These are phyloP conservation scores for Agrochola litura DNA, from an alignment of 2,888 invertebrate species.

Conservation along the genomic window DNA sequence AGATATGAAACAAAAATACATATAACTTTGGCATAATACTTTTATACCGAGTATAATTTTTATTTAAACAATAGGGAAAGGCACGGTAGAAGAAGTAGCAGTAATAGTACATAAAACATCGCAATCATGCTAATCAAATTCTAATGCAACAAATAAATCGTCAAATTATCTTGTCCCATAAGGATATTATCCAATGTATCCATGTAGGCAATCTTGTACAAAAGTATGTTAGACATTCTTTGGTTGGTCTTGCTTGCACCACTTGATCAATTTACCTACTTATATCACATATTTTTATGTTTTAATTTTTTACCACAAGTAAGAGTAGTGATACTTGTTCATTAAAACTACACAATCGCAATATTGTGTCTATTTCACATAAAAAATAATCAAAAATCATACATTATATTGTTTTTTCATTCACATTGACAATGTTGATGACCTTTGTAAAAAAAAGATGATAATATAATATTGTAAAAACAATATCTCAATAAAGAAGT, in stretches of 20 bases:
- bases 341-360: conserved; percentile 26
- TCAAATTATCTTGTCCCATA: conserved; percentile 11
- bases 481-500: conserved; percentile 23
- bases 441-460: conserved; percentile 14
- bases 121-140: conserved; percentile 28
- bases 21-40: conserved; percentile 43
- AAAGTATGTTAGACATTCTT: conserved; percentile 52
- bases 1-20: conserved; percentile 40
- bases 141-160: conserved; percentile 19
- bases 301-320: background rate
- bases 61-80: conserved; percentile 42
- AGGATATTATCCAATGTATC: conserved; percentile 7
- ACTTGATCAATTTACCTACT: conserved; percentile 30
- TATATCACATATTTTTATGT: conserved; percentile 31
- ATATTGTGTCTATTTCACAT: conserved; percentile 2
- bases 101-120: conserved; percentile 32
- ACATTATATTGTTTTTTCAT: conserved; percentile 5
- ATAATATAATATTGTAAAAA: conserved; percentile 30
- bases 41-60: conserved; percentile 37
- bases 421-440: conserved; percentile 22
- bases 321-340: conserved; percentile 14
- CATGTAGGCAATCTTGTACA: conserved; percentile 32
- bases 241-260: conserved; percentile 48
- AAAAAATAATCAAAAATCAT: background rate
- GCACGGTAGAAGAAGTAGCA: conserved; percentile 53